Evolutionary conservation across 2,888 invertebrate genomes (phyloP), one percentile per base, ranked within the genome.

Genomic region (Drosophila bunnanda): DNA sequence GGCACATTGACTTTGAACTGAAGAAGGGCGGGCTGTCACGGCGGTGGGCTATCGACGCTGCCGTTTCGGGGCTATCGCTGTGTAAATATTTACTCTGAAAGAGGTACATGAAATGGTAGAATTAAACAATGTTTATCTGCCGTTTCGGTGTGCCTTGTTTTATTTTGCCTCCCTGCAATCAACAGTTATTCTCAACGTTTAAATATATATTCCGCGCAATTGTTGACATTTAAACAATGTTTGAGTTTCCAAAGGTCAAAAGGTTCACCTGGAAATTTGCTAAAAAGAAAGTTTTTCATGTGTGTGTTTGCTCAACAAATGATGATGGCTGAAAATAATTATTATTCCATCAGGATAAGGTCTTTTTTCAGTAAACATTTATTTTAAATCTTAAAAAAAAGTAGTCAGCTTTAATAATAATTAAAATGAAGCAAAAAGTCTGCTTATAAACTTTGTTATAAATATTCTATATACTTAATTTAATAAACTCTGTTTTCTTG

Each of bases 1-100:
- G 83, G 88, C 78, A 72, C 36, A 62, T 66, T 78, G 78, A 72
- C 83, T 88, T 83, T 83, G 88, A 83, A 82, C 80, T 71, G 59
- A 66, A 48, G 48, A 17, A n/a, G 55, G 30, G 36, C 39, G 55
- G 30, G 36, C 39, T 28, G 28, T 22, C 34, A 28, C 5, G 17
- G 34, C 57, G 38, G 48, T 46, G 41, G 28, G 17, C 10, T 32
- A 39, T 50, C 36, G 28, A 17, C 30, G 59, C 25, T 65, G 64
- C 64, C 41, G 39, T 53, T 65, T 65, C 28, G 30, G 22, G 67
- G 76, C 75, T 81, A 84, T 84, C 79, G 73, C 72, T 70, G 73
- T 76, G 75, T 84, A 88, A 84, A 84, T 86, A 84, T 84, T 84
- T 82, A 79, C 66, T 46, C 70, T 22, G 34, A 72, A 73, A 73